A percentile compares a stretch with the other conserved stretches of the same genome.
These are phyloP conservation scores for Sceloporus undulatus DNA, from an alignment of 2,113 vertebrate genomes.

Conservation along the genomic window DNA sequence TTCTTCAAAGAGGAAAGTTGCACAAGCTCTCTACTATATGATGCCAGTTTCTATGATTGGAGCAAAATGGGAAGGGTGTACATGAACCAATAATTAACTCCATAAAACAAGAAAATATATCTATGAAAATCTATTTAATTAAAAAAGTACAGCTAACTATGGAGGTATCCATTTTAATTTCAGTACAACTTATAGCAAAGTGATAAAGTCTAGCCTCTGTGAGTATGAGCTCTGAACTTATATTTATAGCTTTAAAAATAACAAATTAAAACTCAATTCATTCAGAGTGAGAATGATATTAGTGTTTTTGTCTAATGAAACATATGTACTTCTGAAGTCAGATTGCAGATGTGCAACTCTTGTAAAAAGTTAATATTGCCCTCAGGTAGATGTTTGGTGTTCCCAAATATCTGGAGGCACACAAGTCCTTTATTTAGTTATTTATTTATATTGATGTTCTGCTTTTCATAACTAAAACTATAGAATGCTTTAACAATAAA, in stretches of 20 bases:
- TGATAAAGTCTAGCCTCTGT: slow-evolving; percentile 18
- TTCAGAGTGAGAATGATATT: slow-evolving; percentile 21
- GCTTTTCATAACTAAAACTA: too few relatives aligned
- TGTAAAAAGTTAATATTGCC: background rate
- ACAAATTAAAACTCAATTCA: slow-evolving; percentile 30
- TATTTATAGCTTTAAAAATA: slow-evolving; percentile 48
- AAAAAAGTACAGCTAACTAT: background rate
- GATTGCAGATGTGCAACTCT: background rate
- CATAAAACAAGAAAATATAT: background rate
- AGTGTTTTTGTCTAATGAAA: slow-evolving; percentile 48
- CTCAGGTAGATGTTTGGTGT: slow-evolving; percentile 41
- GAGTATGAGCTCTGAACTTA: background rate
- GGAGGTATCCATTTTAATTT: background rate
- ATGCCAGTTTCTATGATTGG: background rate
- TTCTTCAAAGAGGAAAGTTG: background rate
- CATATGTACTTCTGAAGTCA: background rate
- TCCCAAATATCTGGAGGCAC: too few relatives aligned
- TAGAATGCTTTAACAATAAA: too few relatives aligned
- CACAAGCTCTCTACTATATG: background rate
- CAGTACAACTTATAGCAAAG: slow-evolving; percentile 10
- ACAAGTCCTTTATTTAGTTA: background rate
- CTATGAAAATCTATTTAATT: background rate
- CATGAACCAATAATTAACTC: background rate
- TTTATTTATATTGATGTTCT: too few relatives aligned
- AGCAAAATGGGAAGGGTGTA: background rate